phyloP scores from a whole-genome alignment of 2,888 invertebrate genomes.

The Nymphalis polychloros region DNA sequence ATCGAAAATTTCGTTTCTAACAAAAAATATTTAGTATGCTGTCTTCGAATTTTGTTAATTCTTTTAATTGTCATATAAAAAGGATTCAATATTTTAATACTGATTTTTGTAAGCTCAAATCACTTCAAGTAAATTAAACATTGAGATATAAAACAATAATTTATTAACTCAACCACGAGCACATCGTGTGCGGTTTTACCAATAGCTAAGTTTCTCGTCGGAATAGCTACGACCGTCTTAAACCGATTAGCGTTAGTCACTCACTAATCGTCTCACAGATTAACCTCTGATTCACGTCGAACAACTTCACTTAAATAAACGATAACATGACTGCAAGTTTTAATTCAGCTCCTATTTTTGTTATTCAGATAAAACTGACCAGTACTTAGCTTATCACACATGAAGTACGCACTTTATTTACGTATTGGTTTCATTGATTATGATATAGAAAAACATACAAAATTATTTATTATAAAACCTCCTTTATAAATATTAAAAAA shows the following conservation, averaged over 20 bases:
- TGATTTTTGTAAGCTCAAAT: neutral
- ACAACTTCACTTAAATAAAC: constrained; percentile 20
- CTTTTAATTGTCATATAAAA: no score
- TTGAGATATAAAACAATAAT: constrained; percentile 22
- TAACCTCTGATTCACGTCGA: constrained; percentile 56
- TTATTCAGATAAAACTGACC: constrained; percentile 1
- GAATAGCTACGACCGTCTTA: constrained; percentile 63
- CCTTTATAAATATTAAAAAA: no score
- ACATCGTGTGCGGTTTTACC: constrained; percentile 60
- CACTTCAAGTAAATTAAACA: neutral
- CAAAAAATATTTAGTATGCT: no score
- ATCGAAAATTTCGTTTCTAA: no score
- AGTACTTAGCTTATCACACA: constrained; percentile 3
- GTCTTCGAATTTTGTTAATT: no score
- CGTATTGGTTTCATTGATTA: no score
- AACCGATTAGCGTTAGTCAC: constrained; percentile 63
- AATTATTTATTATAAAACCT: no score
- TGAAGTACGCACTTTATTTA: neutral
- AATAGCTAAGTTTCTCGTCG: constrained; percentile 56
- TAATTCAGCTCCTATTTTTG: constrained; percentile 2
- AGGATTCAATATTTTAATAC: no score
- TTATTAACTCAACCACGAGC: constrained; percentile 8
- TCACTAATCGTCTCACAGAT: constrained; percentile 56
- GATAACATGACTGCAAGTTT: neutral
- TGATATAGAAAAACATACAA: no score